Evolutionary conservation across 35 echinoderm and acorn worm species (phyloP).

Genomic region (Strongylocentrotus purpuratus): DNA sequence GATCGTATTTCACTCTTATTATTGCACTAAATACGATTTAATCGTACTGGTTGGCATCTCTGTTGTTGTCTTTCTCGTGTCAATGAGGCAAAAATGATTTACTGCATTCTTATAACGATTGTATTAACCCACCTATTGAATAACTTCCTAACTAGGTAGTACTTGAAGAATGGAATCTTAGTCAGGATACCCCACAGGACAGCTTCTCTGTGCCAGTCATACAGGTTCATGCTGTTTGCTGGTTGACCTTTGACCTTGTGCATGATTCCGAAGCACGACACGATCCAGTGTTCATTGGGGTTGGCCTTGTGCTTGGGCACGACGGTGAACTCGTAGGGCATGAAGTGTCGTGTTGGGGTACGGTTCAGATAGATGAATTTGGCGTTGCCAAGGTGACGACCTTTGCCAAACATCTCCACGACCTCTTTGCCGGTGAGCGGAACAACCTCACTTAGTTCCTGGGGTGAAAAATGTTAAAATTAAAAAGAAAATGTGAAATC

Average conservation of each 20-base stretch:
- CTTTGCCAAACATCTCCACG: constrained; percentile 95
- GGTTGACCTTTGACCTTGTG: constrained; percentile 91
- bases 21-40: too few relatives aligned
- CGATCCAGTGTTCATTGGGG: constrained; percentile 91
- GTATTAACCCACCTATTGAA: constrained; percentile 73
- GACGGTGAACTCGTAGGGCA: constrained; percentile 83
- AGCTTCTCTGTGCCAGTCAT: constrained; percentile 97
- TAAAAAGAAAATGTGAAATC: background rate
- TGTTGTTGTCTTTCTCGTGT: too few relatives aligned
- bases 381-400: constrained; percentile 87
- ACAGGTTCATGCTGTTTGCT: constrained; percentile 78
- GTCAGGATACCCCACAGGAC: constrained; percentile 79
- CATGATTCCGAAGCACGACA: constrained; percentile 99
- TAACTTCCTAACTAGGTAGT: constrained; percentile 83
- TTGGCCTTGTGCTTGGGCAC: constrained; percentile 93
- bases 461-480: background rate
- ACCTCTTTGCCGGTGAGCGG: constrained; percentile 94
- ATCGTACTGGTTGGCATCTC: too few relatives aligned
- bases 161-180: constrained; percentile 98
- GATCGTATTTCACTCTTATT: too few relatives aligned
- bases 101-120: too few relatives aligned
- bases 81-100: too few relatives aligned
- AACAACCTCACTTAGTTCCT: constrained; percentile 3
- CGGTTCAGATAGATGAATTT: constrained; percentile 86
- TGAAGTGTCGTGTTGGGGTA: constrained; percentile 68